Percentiles rank a stretch among this genome's conserved stretches.
Conservation (phyloP, 2,888 invertebrate species). For the Andrena bucephala region DNA sequence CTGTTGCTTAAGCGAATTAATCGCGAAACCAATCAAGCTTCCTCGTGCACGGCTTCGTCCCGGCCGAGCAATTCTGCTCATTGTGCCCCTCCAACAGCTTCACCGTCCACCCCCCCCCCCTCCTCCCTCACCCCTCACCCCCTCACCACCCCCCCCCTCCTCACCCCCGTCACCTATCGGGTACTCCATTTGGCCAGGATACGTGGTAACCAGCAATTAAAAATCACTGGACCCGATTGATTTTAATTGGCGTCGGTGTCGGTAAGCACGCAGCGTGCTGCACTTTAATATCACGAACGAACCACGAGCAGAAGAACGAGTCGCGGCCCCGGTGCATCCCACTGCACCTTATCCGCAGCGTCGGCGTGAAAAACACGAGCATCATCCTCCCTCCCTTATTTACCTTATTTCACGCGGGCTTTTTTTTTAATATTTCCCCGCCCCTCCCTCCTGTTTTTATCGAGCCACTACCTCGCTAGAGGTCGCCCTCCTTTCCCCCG, state of each 20-base stretch:
- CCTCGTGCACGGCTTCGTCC: slow-evolving; percentile 47
- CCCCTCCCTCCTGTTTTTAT: neutral
- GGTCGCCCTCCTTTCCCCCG: neutral
- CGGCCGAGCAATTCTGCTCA: slow-evolving; percentile 34
- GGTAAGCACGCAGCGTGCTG: slow-evolving; percentile 12
- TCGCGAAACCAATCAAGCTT: slow-evolving; percentile 57
- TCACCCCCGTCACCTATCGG: neutral
- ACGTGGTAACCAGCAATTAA: slow-evolving; percentile 43
- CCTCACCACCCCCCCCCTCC: no score
- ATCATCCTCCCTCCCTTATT: neutral
- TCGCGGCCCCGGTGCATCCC: neutral
- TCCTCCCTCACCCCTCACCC: no score
- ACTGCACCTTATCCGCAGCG: no score
- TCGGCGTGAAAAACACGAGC: neutral
- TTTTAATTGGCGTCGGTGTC: slow-evolving; percentile 56
- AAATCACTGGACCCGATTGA: slow-evolving; percentile 51
- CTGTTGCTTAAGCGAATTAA: slow-evolving; percentile 61
- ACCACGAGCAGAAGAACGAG: neutral
- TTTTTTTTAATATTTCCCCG: slow-evolving; percentile 32
- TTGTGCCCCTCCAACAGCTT: slow-evolving; percentile 8
- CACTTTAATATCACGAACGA: slow-evolving; percentile 27
- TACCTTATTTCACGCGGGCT: slow-evolving; percentile 5
- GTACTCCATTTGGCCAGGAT: slow-evolving; percentile 20
- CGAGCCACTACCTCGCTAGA: neutral
- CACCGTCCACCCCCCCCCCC: neutral